Evolutionary conservation across 1,140 invertebrate species (phyloP).

Genomic region (Dreissena rostriformis): DNA sequence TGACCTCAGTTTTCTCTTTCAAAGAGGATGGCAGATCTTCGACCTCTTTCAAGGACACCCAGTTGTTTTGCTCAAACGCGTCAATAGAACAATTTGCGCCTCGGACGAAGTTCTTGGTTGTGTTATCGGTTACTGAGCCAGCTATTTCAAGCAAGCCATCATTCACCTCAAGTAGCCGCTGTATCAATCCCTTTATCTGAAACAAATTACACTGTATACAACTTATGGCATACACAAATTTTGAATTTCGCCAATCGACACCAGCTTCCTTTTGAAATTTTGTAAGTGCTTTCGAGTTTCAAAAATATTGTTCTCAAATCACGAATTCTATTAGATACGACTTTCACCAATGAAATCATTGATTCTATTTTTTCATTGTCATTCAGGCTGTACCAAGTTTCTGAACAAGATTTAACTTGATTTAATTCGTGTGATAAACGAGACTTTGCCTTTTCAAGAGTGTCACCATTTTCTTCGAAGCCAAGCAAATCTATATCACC

Average conservation of each 20-base stretch:
- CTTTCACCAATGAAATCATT: too few species aligned
- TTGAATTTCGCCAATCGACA: not conserved
- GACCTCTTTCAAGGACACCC: not conserved
- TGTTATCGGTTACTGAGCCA: not conserved
- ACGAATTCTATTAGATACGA: too few species aligned
- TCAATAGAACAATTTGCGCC: not conserved
- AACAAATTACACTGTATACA: not conserved
- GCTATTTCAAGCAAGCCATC: constrained; percentile 1
- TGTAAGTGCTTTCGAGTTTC: too few species aligned
- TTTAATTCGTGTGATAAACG: too few species aligned
- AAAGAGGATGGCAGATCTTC: not conserved
- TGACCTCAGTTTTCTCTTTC: not conserved
- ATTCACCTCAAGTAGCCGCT: not conserved
- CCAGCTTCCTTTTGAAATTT: constrained; percentile 4
- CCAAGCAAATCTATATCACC: too few species aligned
- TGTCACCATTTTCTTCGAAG: too few species aligned
- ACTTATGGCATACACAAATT: constrained; percentile 6
- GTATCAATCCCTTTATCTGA: constrained; percentile 3
- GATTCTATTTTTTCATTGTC: too few species aligned
- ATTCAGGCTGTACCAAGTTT: too few species aligned
- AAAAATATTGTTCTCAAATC: too few species aligned
- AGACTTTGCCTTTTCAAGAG: too few species aligned
- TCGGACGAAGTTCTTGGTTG: not conserved
- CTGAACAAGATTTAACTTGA: too few species aligned
- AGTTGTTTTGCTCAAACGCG: not conserved